These are phyloP conservation scores for Tangachromis dhanisi DNA, from an alignment of 2,113 vertebrate genomes.

Conservation along the genomic window DNA sequence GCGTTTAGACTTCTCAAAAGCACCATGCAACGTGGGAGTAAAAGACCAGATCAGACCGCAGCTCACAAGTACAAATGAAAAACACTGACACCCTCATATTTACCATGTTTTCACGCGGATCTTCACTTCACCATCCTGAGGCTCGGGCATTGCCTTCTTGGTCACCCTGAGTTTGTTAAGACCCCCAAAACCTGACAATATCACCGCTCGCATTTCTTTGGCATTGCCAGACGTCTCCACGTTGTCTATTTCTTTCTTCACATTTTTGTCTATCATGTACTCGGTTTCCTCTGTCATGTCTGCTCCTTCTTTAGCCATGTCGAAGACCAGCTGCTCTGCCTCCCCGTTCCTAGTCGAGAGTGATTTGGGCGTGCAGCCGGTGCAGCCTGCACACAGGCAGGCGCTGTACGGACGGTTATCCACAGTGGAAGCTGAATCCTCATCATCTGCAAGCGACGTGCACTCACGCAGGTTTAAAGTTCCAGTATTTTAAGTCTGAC, in stretches of 20 bases:
- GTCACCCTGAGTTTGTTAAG: conserved; percentile 92
- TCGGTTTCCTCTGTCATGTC: conserved; percentile 88
- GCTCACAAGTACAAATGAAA: not conserved
- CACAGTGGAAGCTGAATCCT: not conserved
- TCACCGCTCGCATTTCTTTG: conserved; percentile 92
- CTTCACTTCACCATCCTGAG: conserved; percentile 90
- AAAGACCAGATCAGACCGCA: not conserved
- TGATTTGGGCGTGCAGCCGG: conserved; percentile 38
- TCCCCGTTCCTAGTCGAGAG: conserved; percentile 1
- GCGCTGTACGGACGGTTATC: not conserved
- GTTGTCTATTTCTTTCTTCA: conserved; percentile 66
- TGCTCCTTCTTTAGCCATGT: conserved; percentile 86
- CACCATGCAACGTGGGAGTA: not conserved
- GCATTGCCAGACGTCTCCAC: conserved; percentile 67
- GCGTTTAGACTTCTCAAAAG: not conserved
- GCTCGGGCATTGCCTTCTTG: conserved; percentile 89
- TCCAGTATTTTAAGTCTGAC: not conserved
- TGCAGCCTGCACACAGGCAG: conserved; percentile 7
- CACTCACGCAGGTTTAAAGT: not conserved
- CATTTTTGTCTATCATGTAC: conserved; percentile 85
- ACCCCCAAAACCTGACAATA: conserved; percentile 87
- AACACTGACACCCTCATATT: not conserved
- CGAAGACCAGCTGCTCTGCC: conserved; percentile 30
- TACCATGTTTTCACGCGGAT: conserved; percentile 97
- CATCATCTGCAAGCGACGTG: not conserved